Evolutionary conservation across 2,888 invertebrate species (phyloP).

Genomic region (Ctenicera cuprea): DNA sequence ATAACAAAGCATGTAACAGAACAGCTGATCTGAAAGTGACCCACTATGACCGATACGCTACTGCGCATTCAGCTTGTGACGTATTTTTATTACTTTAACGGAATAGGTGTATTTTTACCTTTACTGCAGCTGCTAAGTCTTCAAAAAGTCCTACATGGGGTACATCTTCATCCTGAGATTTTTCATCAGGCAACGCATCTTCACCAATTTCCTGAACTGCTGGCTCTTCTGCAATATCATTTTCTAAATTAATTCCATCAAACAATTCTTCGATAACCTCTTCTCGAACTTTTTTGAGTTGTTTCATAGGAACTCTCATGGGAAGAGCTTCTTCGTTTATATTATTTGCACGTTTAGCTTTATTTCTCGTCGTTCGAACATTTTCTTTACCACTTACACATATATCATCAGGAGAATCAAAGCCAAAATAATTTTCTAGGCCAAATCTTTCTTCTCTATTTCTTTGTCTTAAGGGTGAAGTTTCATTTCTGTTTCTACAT

Average conservation of each 20-base stretch:
- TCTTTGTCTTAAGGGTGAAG: not conserved
- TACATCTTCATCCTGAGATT: slow-evolving; percentile 19
- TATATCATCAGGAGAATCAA: slow-evolving; percentile 31
- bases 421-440: slow-evolving; percentile 46
- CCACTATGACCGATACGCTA: no score
- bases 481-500: not conserved
- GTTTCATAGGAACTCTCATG: slow-evolving; percentile 38
- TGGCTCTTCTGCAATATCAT: not conserved
- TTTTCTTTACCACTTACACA: slow-evolving; percentile 38
- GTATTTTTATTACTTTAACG: no score
- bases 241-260: slow-evolving; percentile 12
- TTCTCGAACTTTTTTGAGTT: slow-evolving; percentile 38
- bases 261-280: slow-evolving; percentile 8
- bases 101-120: no score
- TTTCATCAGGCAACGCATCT: not conserved
- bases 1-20: no score
- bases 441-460: slow-evolving; percentile 20
- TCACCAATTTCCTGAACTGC: not conserved
- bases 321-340: slow-evolving; percentile 25
- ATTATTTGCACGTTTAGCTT: not conserved
- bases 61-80: no score
- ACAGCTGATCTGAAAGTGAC: no score
- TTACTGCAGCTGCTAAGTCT: slow-evolving; percentile 42
- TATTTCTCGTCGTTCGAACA: slow-evolving; percentile 13
- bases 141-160: slow-evolving; percentile 46